Base-by-base conservation (phyloP, 2,888 invertebrate genomes). In the Melinaea menophilus region DNA sequence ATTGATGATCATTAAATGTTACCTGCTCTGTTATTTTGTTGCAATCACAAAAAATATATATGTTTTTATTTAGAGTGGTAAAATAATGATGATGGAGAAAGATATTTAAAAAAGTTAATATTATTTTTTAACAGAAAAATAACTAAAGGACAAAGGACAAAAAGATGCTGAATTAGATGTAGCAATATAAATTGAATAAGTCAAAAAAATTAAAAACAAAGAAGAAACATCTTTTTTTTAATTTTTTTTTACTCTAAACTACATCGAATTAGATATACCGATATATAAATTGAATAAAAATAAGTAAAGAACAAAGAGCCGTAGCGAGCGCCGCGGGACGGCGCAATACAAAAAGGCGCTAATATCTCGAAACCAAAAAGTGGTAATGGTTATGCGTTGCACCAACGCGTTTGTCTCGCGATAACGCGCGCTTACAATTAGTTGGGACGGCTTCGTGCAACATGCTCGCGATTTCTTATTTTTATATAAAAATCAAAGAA, bases 361-460 rank as follows among this genome's bases (percentile, higher is more conserved):
- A 90, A 90, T 90, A 86, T 85, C 80, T 73, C 82, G 85, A 86
- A 87, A 88, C 90, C 89, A 87, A 89, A 89, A 87, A 89, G 85
- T 87, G 85, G 85, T 86, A 90, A 90, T 85, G 88, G 89, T 90
- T 90, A 90, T 90, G 90, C 88, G 89, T 87, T 85, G 86, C 83
- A 82, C 82, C 80, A 84, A 80, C 87, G 81, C 90, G 88, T 90
- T 90, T 90, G 89, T 90, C 89, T 90, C 88, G 84, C 86, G 90
- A 90, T 90, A 90, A 89, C 88, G 90, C 81, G 84, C 88, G 86
- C 89, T 89, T 86, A 88, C 89, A 89, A 90, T 90, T 90, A 90
- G 87, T 84, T 72, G 65, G 86, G 84, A 84, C 63, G 76, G 81
- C 64, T 63, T 79, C 75, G 81, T 84, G 79, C 80, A 55, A 61